Evolutionary conservation across 2,113 vertebrate species (phyloP).

Genomic region (Sylvicapra grimmia): DNA sequence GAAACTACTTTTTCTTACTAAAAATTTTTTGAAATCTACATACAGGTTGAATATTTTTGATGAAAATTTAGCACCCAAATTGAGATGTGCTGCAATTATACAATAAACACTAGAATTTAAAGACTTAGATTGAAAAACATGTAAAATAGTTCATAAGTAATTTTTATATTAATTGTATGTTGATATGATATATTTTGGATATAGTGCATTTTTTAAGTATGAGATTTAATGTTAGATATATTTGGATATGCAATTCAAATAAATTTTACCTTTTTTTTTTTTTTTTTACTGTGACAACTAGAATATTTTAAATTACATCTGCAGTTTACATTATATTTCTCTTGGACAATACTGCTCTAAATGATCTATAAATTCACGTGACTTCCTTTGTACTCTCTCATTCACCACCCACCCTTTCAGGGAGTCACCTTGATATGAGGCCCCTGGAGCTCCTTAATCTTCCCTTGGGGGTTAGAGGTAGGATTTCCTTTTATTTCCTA

Average conservation of each 20-base stretch:
- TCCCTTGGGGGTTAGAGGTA: background rate
- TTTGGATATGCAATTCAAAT: background rate
- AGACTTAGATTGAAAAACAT: background rate
- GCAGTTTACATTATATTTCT: background rate
- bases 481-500: background rate
- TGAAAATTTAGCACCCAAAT: background rate
- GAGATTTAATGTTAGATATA: background rate
- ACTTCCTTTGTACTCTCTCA: background rate
- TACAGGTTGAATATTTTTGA: background rate
- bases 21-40: conserved; percentile 2
- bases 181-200: background rate
- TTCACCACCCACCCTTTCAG: background rate
- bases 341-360: background rate
- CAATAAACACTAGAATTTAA: background rate
- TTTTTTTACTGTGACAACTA: background rate
- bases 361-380: background rate
- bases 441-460: background rate
- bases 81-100: background rate
- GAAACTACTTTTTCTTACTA: background rate
- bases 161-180: background rate
- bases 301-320: background rate
- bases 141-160: background rate
- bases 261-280: background rate
- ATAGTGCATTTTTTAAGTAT: background rate
- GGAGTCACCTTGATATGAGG: background rate